Evolutionary conservation across 2,113 vertebrate species (phyloP), one percentile per base, ranked within the genome.

Genomic region (Macrotis lagotis): DNA sequence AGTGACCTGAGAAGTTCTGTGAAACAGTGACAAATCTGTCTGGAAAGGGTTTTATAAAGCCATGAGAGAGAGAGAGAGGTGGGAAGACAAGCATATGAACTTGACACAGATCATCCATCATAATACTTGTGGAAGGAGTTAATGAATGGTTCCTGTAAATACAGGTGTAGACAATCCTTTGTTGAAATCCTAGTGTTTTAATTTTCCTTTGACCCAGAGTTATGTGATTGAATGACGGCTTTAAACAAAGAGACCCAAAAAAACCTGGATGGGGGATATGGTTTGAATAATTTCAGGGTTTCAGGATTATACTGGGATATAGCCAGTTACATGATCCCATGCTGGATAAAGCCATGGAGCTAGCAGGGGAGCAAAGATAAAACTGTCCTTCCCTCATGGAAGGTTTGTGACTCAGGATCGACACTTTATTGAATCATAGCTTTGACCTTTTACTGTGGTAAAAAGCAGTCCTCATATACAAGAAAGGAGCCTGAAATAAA

Each of bases 151-250:
- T 50, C 59, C 88, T 91, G 90, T 51, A 90, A 51, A 89, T 59
- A 92, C 47, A 50, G n/a, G 44, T 47, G 14, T 53, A 2, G 37
- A 59, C 11, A 59, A 44, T 88, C 91, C 91, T 66, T 37, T 2
- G 26, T 44, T 51, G 53, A 53, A 94, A 88, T 47, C 14, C 24
- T 49, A 44, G 47, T 90, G 47, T 48, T 49, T 47, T 44, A 59
- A 25, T 48, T 91, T 51, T 91, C 89, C 28, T 66, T 93, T 94
- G 74, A 55, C 74, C 91, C n/a, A 90, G 83, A 92, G 94, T 90
- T 91, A 49, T 92, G 37, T 52, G 90, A 51, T 89, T 51, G 31
- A 52, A 50, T 90, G 89, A 89, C 49, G 47, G 8, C 16, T 53
- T 11, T 16, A 88, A 14, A 14, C 3, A n/a, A 90, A 90, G 50